Base-by-base conservation (phyloP, 2,888 invertebrate species). In the Parnassius apollo region DNA sequence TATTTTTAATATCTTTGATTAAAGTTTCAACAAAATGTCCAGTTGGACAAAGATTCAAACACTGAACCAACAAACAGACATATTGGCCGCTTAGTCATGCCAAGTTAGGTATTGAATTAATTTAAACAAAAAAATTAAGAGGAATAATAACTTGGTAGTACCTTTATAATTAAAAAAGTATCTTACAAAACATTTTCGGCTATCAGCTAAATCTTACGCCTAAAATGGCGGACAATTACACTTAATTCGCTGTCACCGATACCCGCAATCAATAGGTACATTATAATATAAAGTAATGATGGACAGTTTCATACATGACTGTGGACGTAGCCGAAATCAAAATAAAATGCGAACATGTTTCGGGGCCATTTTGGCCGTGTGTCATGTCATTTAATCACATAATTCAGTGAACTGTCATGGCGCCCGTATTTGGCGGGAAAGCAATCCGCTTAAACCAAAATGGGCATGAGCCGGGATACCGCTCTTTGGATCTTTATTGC, bases 371-470 rank as follows among this genome's bases (percentile, higher is more conserved):
- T 76, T 75, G 74, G 75, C 75, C 77, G 74, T 76, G 74, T 77
- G 81, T 82, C 83, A 80, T 82, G 83, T 86, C 85, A 82, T 82
- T 78, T 89, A 86, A 87, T 89, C 88, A 85, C 83, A 85, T 87
- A 87, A 88, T 88, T 90, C 90, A 87, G 81, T 80, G 82, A 82
- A 84, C 88, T 89, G 91, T 90, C 88, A 88, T 80, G 82, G 81
- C 78, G 69, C 71, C 91, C 89, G 79, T 89, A 89, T 89, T 88
- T 90, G 91, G 91, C 83, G 89, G 85, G 91, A 91, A 91, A 91
- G 91, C 89, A 86, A 90, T 88, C 86, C 83, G 86, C 86, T 88
- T 87, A 82, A 76, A 73, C 89, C 83, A 78, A 86, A 89, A 85
- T 82, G 81, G 90, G 86, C 83, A 80, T 80, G 75, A 69, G 76